Percentiles rank a stretch among this genome's conserved stretches.
Conservation (phyloP, 2,113 vertebrate species). For the Cynoglossus semilaevis region DNA sequence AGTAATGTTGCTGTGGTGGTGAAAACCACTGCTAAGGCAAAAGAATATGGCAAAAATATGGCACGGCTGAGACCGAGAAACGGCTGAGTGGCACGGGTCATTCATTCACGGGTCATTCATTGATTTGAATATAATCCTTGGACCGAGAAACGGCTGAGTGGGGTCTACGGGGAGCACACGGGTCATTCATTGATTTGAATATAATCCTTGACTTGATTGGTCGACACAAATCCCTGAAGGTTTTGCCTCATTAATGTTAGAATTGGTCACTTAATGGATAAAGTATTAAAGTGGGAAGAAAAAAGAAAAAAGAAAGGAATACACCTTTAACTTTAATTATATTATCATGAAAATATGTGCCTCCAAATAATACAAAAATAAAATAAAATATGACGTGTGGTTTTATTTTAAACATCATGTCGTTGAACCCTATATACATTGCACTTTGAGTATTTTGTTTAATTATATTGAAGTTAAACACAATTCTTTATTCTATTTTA, state of each 20-base stretch:
- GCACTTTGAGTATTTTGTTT: too few species aligned
- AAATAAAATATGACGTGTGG: too few species aligned
- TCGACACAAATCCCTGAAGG: slow-evolving; percentile 1
- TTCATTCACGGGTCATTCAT: slow-evolving; percentile 23
- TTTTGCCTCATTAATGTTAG: not conserved
- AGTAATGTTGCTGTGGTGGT: slow-evolving; percentile 1
- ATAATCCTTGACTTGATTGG: not conserved
- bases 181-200: slow-evolving; percentile 20
- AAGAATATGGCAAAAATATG: slow-evolving; percentile 3
- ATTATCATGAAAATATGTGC: too few species aligned
- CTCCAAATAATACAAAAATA: too few species aligned
- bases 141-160: slow-evolving; percentile 26
- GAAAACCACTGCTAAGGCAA: not conserved
- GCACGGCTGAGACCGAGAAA: slow-evolving; percentile 24
- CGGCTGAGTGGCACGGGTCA: slow-evolving; percentile 28
- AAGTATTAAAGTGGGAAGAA: not conserved
- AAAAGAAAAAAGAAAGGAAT: not conserved
- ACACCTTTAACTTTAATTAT: not conserved
- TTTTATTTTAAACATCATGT: too few species aligned
- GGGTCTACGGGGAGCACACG: slow-evolving; percentile 8
- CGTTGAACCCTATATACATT: too few species aligned
- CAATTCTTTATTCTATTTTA: too few species aligned
- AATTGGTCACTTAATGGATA: not conserved
- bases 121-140: not conserved
- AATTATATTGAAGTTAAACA: too few species aligned